phyloP scores from a whole-genome alignment of 1,140 invertebrate genomes.

The Megalonaias nervosa region DNA sequence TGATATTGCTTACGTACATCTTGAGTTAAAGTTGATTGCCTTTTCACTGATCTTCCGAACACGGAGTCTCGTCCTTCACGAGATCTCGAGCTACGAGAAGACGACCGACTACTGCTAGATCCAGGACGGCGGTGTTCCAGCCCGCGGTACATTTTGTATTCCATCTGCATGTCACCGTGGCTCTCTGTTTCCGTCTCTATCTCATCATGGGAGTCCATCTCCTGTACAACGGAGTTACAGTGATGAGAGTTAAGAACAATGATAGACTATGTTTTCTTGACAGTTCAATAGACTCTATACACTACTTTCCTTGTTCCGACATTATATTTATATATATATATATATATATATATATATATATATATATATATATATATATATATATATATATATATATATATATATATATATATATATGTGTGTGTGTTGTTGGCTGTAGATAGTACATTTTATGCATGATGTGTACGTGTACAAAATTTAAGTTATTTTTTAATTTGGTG shows the following conservation, averaged over 20 bases:
- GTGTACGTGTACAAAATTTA: too few relatives aligned
- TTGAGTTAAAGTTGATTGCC: slow-evolving; percentile 26
- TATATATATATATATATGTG: too few relatives aligned
- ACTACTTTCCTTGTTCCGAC: too few relatives aligned
- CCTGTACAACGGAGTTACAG: slow-evolving; percentile 16
- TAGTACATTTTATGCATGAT: too few relatives aligned
- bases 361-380: too few relatives aligned
- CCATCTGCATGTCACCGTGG: slow-evolving; percentile 8
- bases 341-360: too few relatives aligned
- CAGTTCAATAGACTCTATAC: too few relatives aligned
- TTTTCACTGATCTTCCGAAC: slow-evolving; percentile 3
- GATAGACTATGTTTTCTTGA: too few relatives aligned
- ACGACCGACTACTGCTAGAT: slow-evolving; percentile 30
- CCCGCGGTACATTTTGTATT: slow-evolving; percentile 16
- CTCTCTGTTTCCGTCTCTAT: slow-evolving; percentile 56
- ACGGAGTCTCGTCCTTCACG: slow-evolving; percentile 13
- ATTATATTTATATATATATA: too few relatives aligned
- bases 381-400: too few relatives aligned
- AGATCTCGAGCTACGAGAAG: slow-evolving; percentile 30
- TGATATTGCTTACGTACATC: slow-evolving; percentile 22
- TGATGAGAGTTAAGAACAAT: background rate
- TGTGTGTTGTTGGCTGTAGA: too few relatives aligned
- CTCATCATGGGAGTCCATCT: slow-evolving; percentile 50
- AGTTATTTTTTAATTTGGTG: too few relatives aligned
- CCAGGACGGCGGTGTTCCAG: slow-evolving; percentile 15